Percentiles rank a stretch among this genome's conserved stretches.
Evolutionary conservation across 2,113 vertebrate genomes (phyloP).

Genomic region (Hemichromis elongatus): DNA sequence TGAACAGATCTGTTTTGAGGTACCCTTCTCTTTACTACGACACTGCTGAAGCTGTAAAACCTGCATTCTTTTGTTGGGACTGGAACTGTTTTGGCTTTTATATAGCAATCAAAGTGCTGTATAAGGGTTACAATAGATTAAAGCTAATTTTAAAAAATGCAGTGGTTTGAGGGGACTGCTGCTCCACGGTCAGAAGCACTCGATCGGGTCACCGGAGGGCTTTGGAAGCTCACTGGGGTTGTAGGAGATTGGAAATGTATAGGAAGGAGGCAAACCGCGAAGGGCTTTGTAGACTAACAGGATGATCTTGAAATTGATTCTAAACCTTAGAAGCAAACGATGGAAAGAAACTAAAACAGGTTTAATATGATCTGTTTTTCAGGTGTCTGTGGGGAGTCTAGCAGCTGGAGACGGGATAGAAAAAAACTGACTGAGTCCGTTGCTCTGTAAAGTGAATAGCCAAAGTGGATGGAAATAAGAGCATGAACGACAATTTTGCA

Average conservation of each 20-base stretch:
- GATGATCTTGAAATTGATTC: background rate
- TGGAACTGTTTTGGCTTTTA: background rate
- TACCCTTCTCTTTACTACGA: background rate
- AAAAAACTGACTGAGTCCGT: background rate
- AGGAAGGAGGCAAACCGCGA: background rate
- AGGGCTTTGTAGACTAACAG: background rate
- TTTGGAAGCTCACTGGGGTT: too few species aligned
- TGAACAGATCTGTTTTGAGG: background rate
- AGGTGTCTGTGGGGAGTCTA: background rate
- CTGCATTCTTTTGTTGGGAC: background rate
- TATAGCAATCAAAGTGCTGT: background rate
- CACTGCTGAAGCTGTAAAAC: background rate
- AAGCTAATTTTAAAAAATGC: background rate
- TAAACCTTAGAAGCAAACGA: background rate
- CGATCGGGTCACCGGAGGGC: background rate
- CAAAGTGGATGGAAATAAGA: too few species aligned
- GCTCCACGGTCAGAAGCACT: background rate
- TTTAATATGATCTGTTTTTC: background rate
- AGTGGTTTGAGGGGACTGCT: background rate
- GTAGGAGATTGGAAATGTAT: too few species aligned
- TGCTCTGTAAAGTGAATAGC: background rate
- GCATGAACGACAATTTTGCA: too few species aligned
- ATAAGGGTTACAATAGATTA: background rate
- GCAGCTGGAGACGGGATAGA: background rate
- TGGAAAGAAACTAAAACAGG: background rate